Percentiles rank a stretch among this genome's conserved stretches.
Conservation (phyloP, 2,113 vertebrate genomes). For the Pachyramphus minor region DNA sequence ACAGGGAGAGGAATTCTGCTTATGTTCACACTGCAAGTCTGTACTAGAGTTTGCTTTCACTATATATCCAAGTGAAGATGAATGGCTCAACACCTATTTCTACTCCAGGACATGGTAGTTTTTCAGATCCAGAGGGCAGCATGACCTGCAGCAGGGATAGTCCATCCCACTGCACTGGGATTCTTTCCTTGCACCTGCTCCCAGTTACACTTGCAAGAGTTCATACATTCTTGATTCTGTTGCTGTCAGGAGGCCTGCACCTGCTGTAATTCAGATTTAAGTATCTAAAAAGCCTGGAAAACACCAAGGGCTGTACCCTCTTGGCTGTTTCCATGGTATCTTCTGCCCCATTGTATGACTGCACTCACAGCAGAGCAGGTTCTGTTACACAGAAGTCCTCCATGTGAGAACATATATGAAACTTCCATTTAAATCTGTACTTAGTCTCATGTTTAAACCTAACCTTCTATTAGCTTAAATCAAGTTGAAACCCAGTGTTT, state of each 20-base stretch:
- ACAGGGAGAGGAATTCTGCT: not conserved
- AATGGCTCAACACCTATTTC: not conserved
- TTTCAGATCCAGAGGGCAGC: not conserved
- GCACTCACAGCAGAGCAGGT: not conserved
- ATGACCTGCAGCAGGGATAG: fast-evolving
- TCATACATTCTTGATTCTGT: not conserved
- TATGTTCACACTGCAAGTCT: not conserved
- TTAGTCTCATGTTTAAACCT: not conserved
- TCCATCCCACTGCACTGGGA: not conserved
- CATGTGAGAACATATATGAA: not conserved
- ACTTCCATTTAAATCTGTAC: not conserved
- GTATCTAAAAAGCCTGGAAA: not conserved
- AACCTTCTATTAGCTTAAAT: not conserved
- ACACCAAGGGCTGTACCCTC: not conserved
- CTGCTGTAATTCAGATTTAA: not conserved
- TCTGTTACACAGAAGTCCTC: not conserved
- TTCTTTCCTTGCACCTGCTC: not conserved
- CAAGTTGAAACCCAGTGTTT: not conserved
- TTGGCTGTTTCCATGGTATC: not conserved
- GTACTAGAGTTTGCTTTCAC: not conserved
- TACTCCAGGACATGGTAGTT: not conserved
- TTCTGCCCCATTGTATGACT: not conserved
- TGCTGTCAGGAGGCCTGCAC: not conserved
- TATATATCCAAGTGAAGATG: not conserved
- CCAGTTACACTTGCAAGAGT: not conserved